These are phyloP conservation scores for Troides oblongomaculatus DNA, from an alignment of 2,888 invertebrate genomes.

Conservation along the genomic window DNA sequence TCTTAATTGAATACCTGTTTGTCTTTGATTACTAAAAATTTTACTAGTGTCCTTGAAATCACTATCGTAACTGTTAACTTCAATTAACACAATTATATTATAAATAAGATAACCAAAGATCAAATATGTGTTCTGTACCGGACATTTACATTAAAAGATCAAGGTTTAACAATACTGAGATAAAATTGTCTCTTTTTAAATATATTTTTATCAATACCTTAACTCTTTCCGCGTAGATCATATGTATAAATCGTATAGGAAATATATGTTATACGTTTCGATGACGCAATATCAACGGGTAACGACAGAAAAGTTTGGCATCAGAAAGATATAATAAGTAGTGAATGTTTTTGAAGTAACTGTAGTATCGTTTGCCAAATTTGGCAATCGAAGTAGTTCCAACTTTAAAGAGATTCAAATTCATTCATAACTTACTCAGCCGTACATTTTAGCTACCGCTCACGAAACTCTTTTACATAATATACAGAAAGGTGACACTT, in stretches of 20 bases:
- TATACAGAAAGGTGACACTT: not conserved
- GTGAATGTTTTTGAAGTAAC: not conserved
- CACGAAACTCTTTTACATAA: not conserved
- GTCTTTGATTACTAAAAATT: too few species aligned
- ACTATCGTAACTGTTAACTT: too few species aligned
- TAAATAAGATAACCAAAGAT: not conserved
- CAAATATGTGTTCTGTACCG: not conserved
- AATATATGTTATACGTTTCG: not conserved
- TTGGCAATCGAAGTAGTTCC: not conserved
- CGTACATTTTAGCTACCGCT: not conserved
- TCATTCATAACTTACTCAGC: not conserved
- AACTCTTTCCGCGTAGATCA: not conserved
- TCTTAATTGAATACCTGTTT: too few species aligned
- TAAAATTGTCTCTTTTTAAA: not conserved
- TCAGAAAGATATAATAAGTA: not conserved
- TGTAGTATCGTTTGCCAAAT: not conserved
- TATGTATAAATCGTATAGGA: too few species aligned
- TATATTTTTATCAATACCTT: not conserved
- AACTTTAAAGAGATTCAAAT: not conserved
- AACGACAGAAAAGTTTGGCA: not conserved
- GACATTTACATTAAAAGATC: not conserved
- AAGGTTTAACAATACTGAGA: not conserved
- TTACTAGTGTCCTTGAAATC: too few species aligned
- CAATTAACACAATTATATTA: not conserved
- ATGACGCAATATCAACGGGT: conserved; percentile 2